Evolutionary conservation across 2,113 vertebrate genomes (phyloP).

Genomic region (Zootoca vivipara): DNA sequence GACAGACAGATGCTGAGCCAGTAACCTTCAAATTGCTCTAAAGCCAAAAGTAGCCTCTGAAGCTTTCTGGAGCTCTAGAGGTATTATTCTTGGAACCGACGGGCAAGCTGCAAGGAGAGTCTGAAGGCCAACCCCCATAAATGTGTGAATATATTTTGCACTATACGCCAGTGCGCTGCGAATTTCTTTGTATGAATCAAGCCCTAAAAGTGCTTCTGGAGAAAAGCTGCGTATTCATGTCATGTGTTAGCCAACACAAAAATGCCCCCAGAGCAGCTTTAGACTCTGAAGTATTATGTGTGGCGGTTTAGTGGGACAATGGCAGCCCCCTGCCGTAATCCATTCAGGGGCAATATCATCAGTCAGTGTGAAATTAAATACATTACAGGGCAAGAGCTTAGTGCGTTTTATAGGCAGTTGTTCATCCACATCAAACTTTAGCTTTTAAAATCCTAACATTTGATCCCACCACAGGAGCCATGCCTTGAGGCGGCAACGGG

Average conservation of each 20-base stretch:
- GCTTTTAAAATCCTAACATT: slow-evolving; percentile 91
- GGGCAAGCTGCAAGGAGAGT: slow-evolving; percentile 19
- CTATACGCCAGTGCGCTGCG: slow-evolving; percentile 44
- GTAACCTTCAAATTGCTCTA: accelerated
- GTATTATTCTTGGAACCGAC: slow-evolving; percentile 25
- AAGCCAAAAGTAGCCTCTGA: not conserved
- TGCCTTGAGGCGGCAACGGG: slow-evolving; percentile 74
- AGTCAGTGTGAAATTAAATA: slow-evolving; percentile 98
- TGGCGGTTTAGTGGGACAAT: slow-evolving; percentile 78
- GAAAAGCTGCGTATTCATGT: slow-evolving; percentile 72
- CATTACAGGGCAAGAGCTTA: slow-evolving; percentile 91
- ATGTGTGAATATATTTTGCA: not conserved
- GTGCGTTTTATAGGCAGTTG: slow-evolving; percentile 94
- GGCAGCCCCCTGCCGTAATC: slow-evolving; percentile 78
- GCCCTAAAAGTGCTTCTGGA: slow-evolving; percentile 54
- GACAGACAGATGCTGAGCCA: not conserved
- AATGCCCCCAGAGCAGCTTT: slow-evolving; percentile 71
- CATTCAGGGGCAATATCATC: slow-evolving; percentile 87
- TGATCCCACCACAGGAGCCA: slow-evolving; percentile 86
- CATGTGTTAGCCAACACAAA: slow-evolving; percentile 64
- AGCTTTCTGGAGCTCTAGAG: accelerated
- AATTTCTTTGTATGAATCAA: slow-evolving; percentile 51
- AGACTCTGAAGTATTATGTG: slow-evolving; percentile 71
- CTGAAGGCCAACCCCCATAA: slow-evolving; percentile 33
- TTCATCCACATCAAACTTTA: slow-evolving; percentile 95